Evolutionary conservation across 2,888 invertebrate genomes (phyloP).

Genomic region (Pseudanteris insignis): DNA sequence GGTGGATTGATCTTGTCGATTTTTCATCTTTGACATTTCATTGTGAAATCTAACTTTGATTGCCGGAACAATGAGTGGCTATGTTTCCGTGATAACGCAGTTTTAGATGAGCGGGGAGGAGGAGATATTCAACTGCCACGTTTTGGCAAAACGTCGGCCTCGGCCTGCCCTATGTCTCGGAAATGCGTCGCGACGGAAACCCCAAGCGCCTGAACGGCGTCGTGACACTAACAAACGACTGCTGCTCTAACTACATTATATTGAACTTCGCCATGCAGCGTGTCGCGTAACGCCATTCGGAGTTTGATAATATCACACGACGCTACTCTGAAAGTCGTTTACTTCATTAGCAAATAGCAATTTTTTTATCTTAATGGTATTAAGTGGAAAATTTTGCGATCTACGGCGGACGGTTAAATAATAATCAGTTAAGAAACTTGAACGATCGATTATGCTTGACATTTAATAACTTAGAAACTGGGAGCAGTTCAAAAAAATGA

Average conservation of each 20-base stretch:
- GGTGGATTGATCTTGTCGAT: no score
- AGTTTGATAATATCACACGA: slow-evolving; percentile 22
- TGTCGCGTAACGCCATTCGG: slow-evolving; percentile 27
- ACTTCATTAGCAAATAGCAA: no score
- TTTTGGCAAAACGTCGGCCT: slow-evolving; percentile 12
- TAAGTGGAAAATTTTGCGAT: no score
- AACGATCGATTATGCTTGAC: no score
- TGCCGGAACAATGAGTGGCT: slow-evolving; percentile 8
- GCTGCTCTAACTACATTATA: slow-evolving; percentile 38
- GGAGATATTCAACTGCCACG: slow-evolving; percentile 1
- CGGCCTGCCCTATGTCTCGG: slow-evolving; percentile 45
- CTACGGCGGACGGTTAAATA: no score
- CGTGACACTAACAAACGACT: slow-evolving; percentile 56
- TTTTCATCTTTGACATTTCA: no score
- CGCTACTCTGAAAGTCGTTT: no score
- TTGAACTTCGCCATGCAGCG: slow-evolving; percentile 34
- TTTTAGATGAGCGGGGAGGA: slow-evolving; percentile 7
- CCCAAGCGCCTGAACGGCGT: slow-evolving; percentile 53
- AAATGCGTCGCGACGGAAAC: slow-evolving; percentile 58
- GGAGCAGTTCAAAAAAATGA: no score
- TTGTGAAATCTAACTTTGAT: slow-evolving; percentile 17
- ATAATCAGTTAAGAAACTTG: no score
- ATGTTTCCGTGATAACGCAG: slow-evolving; percentile 17
- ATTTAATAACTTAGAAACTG: no score
- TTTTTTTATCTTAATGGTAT: no score